phyloP scores from a whole-genome alignment of 2,113 vertebrate genomes.

The Hirundichthys speculiger region DNA sequence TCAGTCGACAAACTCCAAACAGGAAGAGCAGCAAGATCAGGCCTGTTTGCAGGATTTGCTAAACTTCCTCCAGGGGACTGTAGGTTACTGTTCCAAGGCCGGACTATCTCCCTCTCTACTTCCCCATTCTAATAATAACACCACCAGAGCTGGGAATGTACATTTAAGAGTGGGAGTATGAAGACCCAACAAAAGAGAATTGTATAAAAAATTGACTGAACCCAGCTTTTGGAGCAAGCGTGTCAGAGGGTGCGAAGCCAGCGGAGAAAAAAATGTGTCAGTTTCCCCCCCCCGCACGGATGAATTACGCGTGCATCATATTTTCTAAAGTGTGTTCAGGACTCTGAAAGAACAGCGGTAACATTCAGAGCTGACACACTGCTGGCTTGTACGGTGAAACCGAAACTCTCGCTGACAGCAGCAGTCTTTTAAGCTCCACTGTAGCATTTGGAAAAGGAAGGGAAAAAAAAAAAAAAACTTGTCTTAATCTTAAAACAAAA shows the following conservation, averaged over 20 bases:
- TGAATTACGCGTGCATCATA: too few relatives aligned
- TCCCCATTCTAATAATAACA: conserved; percentile 66
- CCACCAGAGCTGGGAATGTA: conserved; percentile 3
- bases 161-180: background rate
- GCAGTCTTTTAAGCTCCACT: background rate
- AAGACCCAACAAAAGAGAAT: conserved; percentile 17
- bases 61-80: conserved; percentile 61
- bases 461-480: background rate
- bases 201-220: background rate
- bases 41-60: conserved; percentile 42
- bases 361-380: conserved; percentile 46
- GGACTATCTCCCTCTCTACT: conserved; percentile 28
- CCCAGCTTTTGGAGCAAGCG: too few relatives aligned
- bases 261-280: too few relatives aligned
- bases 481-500: too few relatives aligned
- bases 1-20: conserved; percentile 58
- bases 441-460: background rate
- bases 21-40: conserved; percentile 62
- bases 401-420: conserved; percentile 22
- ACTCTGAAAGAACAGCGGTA: conserved; percentile 30
- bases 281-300: too few relatives aligned
- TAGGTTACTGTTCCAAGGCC: conserved; percentile 1
- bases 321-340: conserved; percentile 26
- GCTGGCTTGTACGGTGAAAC: conserved; percentile 25
- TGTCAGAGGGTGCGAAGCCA: too few relatives aligned